Conservation (phyloP, 2,888 invertebrate species). For the Polietes domitor region DNA sequence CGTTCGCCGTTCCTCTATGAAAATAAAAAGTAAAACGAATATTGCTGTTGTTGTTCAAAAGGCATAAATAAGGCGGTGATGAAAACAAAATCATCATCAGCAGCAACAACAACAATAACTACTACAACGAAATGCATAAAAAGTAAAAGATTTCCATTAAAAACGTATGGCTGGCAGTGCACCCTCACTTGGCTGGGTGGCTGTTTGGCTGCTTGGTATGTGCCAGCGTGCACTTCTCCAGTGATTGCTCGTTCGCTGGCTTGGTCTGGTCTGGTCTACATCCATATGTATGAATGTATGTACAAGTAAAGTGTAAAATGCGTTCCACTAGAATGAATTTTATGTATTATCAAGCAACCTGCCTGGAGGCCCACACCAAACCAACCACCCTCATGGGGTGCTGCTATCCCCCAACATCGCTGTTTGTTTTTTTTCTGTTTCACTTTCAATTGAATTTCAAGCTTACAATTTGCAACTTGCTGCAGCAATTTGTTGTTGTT, state of each 20-base stretch:
- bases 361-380: background rate
- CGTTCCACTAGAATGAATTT: conserved; percentile 61
- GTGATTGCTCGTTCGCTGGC: conserved; percentile 32
- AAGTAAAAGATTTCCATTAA: conserved; percentile 41
- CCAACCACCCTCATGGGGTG: background rate
- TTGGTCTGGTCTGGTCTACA: conserved; percentile 7
- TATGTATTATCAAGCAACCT: conserved; percentile 35
- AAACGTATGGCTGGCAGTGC: background rate
- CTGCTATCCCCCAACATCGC: background rate
- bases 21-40: background rate
- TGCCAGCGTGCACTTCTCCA: background rate
- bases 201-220: conserved; percentile 1
- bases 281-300: background rate
- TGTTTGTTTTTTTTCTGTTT: conserved; percentile 1
- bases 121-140: background rate
- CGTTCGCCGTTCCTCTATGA: background rate
- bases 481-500: conserved; percentile 67
- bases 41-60: background rate
- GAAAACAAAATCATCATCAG: background rate
- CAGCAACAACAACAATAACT: too few species aligned
- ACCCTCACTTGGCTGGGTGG: conserved; percentile 1
- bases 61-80: background rate
- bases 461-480: conserved; percentile 63
- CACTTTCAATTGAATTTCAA: conserved; percentile 52
- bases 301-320: conserved; percentile 49